phyloP scores from a whole-genome alignment of 1,140 invertebrate genomes.

The Choristoneura fumiferana region DNA sequence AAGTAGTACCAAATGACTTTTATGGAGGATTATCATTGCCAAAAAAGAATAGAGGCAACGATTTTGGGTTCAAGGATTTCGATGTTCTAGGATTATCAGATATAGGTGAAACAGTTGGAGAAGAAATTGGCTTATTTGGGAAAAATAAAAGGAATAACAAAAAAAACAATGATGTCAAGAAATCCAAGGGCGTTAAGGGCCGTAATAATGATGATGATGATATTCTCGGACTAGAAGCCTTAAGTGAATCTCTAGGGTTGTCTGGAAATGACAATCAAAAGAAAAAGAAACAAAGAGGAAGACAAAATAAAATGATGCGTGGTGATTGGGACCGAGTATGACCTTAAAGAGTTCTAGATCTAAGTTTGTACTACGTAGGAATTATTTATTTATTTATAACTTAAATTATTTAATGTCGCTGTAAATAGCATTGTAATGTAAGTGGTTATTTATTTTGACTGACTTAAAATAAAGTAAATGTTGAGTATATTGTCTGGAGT shows the following conservation, averaged over 20 bases:
- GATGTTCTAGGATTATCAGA: conserved; percentile 64
- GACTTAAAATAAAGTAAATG: conserved; percentile 15
- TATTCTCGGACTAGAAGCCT: conserved; percentile 36
- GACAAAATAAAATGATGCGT: conserved; percentile 78
- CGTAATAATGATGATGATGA: conserved; percentile 55
- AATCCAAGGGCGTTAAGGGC: conserved; percentile 42
- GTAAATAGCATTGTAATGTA: conserved; percentile 62
- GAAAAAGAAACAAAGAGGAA: conserved; percentile 61
- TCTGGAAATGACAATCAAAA: conserved; percentile 32
- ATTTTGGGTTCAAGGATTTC: conserved; percentile 60
- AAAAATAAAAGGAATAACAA: conserved; percentile 55
- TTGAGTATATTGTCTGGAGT: conserved; percentile 22
- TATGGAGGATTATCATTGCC: conserved; percentile 46
- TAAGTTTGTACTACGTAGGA: conserved; percentile 53
- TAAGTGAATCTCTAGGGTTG: conserved; percentile 19
- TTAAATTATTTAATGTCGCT: conserved; percentile 57
- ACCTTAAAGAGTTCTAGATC: conserved; percentile 42
- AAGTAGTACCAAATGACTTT: conserved; percentile 28
- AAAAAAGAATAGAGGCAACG: conserved; percentile 52
- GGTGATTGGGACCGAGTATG: conserved; percentile 56
- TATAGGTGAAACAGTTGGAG: conserved; percentile 68
- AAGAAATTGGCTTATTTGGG: conserved; percentile 67
- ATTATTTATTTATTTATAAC: conserved; percentile 55
- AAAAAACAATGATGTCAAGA: conserved; percentile 42
- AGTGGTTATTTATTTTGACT: conserved; percentile 40